Conservation (phyloP, 2,888 invertebrate species). For the Diadromus collaris region DNA sequence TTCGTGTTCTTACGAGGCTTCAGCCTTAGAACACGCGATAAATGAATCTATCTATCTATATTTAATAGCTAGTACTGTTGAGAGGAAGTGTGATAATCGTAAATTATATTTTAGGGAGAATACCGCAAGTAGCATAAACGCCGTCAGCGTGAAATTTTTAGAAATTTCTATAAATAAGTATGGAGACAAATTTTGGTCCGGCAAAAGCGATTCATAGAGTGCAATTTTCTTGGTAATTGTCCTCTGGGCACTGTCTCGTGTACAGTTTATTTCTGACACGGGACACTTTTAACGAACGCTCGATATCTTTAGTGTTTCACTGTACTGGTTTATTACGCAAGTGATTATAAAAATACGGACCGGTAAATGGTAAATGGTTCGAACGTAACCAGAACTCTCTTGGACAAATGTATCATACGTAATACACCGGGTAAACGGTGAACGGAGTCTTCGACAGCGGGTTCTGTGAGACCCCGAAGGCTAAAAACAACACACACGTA, state of each 20-base stretch:
- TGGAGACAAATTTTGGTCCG: background rate
- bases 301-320: conserved; percentile 17
- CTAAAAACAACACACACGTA: conserved; percentile 25
- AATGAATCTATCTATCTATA: no score
- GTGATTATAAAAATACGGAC: conserved; percentile 37
- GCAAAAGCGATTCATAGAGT: conserved; percentile 1
- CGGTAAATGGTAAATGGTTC: conserved; percentile 53
- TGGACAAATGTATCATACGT: conserved; percentile 34
- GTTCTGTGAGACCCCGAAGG: conserved; percentile 21
- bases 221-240: conserved; percentile 28
- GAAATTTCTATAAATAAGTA: background rate
- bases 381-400: conserved; percentile 40
- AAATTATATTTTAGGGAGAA: no score
- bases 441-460: conserved; percentile 43
- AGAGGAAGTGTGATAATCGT: background rate
- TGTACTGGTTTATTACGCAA: background rate
- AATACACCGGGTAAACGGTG: conserved; percentile 42
- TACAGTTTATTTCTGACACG: background rate
- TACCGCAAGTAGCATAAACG: background rate
- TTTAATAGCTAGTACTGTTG: no score
- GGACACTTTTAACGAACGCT: background rate
- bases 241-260: background rate
- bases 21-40: no score
- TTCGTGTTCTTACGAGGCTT: no score
- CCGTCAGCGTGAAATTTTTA: background rate